Evolutionary conservation across 2,888 invertebrate species (phyloP).

Genomic region (Daptonema setosum): DNA sequence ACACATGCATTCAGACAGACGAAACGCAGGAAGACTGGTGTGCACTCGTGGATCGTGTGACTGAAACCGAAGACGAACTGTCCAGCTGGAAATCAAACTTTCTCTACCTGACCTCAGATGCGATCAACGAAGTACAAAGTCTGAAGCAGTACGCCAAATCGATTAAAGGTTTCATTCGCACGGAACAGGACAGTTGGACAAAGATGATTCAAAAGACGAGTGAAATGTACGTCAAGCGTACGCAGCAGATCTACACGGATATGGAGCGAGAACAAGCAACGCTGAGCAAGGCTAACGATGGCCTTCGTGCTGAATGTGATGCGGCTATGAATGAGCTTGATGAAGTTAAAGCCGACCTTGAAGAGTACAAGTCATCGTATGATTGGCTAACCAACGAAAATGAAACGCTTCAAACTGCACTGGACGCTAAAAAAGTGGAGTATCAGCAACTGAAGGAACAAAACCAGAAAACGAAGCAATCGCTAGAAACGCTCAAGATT

Average conservation of each 20-base stretch:
- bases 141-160: not conserved
- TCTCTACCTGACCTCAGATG: not conserved
- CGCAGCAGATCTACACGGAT: not conserved
- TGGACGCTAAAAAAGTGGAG: not conserved
- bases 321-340: no score
- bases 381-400: not conserved
- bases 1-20: not conserved
- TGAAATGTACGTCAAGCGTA: not conserved
- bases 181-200: not conserved
- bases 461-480: not conserved
- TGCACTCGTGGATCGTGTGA: not conserved
- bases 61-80: not conserved
- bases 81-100: not conserved
- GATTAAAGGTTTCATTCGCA: not conserved
- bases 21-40: not conserved
- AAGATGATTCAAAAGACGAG: not conserved
- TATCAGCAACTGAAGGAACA: not conserved
- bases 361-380: not conserved
- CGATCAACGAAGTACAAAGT: not conserved
- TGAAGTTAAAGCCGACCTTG: not conserved
- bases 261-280: no score
- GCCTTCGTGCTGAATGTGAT: no score
- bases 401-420: not conserved
- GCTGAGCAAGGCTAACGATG: no score
- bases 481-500: not conserved